Base-by-base conservation (phyloP, 2,797 vertebrate genomes). In the Gymnocypris eckloni region DNA sequence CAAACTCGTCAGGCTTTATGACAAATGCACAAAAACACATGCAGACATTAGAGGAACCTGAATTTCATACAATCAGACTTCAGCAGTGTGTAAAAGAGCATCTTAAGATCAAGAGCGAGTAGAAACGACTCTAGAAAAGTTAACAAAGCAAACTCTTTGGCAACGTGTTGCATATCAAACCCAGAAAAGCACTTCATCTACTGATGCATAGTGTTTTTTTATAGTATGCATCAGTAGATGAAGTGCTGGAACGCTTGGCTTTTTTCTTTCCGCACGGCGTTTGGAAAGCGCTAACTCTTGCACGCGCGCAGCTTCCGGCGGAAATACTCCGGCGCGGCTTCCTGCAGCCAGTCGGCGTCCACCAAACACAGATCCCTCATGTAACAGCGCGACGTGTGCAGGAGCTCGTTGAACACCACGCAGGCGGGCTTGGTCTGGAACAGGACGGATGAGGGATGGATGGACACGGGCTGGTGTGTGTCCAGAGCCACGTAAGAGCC, bases 391-490 rank as follows among this genome's bases (percentile, higher is more conserved):
- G 94, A 98, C 71, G 98, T 99, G 94, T 96, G 95, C 33, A 99
- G 95, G 86, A 99, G 95, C 91, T 96, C 96, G 0, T 96, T 98
- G 94, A 96, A 99, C 1, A 97, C 91, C 39, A 99, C 95, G 0
- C 97, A 99, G 2, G 97, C 96, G 0, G 98, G 98, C 91, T 96
- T 96, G 92, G 93, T 95, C 92, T 97, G 97, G 94, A 99, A 99
- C 37, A 99, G 97, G 83, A 97, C 96, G 0, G 98, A 99, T 0
- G 98, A 99, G 0, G 98, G 98, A 90, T 99, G 98, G 93, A 99
- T 97, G 92, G 96, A 93, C 84, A 99, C 97, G 0, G 87, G 73
- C 94, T 99, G 98, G 87, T 96, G 97, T 1, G 96, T 95, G 92
- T 96, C 96, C 78, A 97, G 93, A 0, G 98, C 97, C 16, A 96